Evolutionary conservation across 2,888 invertebrate genomes (phyloP).

Genomic region (Nemoura dubitans): DNA sequence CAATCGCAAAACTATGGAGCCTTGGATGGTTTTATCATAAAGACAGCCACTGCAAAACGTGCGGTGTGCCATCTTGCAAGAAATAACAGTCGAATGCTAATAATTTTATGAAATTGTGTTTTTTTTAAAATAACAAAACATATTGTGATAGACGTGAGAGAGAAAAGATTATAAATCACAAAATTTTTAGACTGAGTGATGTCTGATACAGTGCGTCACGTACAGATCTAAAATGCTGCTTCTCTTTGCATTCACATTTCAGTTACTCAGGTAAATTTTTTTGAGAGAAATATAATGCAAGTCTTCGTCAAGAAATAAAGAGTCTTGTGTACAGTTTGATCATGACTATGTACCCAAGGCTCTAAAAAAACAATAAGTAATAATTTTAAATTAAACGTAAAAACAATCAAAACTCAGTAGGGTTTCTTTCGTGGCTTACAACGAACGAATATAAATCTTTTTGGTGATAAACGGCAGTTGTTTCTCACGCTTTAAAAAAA

Average conservation of each 20-base stretch:
- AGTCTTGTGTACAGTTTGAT: background rate
- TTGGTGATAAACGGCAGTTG: background rate
- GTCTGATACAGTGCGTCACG: background rate
- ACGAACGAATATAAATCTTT: background rate
- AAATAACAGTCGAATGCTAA: conserved; percentile 7
- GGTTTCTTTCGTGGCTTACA: background rate
- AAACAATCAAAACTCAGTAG: background rate
- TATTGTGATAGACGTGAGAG: background rate
- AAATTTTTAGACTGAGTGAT: background rate
- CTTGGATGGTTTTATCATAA: background rate
- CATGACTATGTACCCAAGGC: background rate
- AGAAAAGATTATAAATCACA: conserved; percentile 7
- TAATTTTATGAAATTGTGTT: background rate
- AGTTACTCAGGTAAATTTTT: background rate
- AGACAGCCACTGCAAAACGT: background rate
- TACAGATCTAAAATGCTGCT: background rate
- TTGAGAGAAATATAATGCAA: conserved; percentile 3
- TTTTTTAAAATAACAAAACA: background rate
- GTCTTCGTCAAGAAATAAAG: background rate
- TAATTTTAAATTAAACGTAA: background rate
- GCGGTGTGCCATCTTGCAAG: background rate
- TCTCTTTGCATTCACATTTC: background rate
- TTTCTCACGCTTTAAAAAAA: background rate
- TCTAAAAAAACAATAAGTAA: background rate
- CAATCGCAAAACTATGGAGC: background rate